These are phyloP conservation scores for Spilosoma lubricipeda DNA, from an alignment of 2,888 invertebrate genomes.

Conservation along the genomic window DNA sequence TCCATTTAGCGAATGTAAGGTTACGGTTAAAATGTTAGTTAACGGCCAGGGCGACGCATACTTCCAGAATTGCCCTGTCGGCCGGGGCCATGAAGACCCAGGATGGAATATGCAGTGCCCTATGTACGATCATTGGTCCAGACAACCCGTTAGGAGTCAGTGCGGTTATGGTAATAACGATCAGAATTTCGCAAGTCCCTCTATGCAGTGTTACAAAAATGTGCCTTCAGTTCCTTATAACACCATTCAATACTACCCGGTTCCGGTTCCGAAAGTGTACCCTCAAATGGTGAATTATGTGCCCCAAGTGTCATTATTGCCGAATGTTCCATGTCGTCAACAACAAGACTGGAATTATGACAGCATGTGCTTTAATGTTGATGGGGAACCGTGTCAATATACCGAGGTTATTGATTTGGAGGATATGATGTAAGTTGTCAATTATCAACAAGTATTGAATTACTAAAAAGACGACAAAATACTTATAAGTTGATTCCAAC, in stretches of 20 bases:
- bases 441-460: neutral
- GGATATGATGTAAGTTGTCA: slow-evolving; percentile 90
- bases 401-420: slow-evolving; percentile 89
- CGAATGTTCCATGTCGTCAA: slow-evolving; percentile 82
- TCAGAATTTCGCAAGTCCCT: slow-evolving; percentile 55
- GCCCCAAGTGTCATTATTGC: slow-evolving; percentile 57
- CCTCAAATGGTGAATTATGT: slow-evolving; percentile 55
- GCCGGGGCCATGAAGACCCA: slow-evolving; percentile 60
- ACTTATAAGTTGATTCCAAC: neutral
- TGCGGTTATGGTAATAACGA: slow-evolving; percentile 62
- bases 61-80: slow-evolving; percentile 66
- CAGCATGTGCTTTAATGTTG: slow-evolving; percentile 88
- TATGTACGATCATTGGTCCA: slow-evolving; percentile 68
- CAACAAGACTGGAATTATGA: slow-evolving; percentile 87
- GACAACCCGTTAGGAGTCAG: slow-evolving; percentile 56
- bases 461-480: slow-evolving; percentile 4
- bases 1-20: slow-evolving; percentile 47
- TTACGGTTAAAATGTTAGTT: slow-evolving; percentile 70
- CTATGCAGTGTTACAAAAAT: slow-evolving; percentile 68
- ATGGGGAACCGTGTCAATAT: slow-evolving; percentile 89
- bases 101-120: slow-evolving; percentile 75
- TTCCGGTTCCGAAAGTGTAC: slow-evolving; percentile 54
- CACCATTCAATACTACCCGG: slow-evolving; percentile 57
- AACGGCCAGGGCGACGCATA: slow-evolving; percentile 61
- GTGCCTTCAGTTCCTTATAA: slow-evolving; percentile 56